A percentile compares a stretch with the other conserved stretches of the same genome.
phyloP scores from a whole-genome alignment of 2,113 vertebrate species.

The Pyrgilauda ruficollis region DNA sequence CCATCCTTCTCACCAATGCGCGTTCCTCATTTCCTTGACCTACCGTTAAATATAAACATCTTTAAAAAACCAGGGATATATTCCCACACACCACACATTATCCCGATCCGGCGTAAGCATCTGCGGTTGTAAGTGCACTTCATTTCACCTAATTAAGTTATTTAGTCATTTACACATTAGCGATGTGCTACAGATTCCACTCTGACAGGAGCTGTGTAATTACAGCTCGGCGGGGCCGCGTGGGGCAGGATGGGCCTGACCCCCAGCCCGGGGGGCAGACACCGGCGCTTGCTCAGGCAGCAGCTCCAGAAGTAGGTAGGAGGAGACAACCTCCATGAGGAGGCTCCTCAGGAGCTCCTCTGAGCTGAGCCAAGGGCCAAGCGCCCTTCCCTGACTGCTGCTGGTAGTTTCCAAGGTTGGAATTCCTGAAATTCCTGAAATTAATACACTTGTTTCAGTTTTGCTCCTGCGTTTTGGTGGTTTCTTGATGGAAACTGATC shows the following conservation, averaged over 20 bases:
- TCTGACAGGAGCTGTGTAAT: constrained; percentile 72
- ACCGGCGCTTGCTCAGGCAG: too few relatives aligned
- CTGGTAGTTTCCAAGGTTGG: neutral
- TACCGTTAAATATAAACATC: neutral
- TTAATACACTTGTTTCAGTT: neutral
- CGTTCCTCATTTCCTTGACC: constrained; percentile 47
- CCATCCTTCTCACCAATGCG: neutral
- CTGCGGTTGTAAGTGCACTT: constrained; percentile 75
- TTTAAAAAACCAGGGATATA: neutral
- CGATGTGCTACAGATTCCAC: constrained; percentile 62
- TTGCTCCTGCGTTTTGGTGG: neutral
- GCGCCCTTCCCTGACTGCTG: neutral
- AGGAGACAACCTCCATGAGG: too few relatives aligned
- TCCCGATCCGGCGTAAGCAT: constrained; percentile 68
- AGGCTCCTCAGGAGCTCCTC: neutral
- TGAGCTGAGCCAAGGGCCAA: neutral
- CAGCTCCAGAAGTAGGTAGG: too few relatives aligned
- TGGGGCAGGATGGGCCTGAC: constrained; percentile 52
- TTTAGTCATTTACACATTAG: constrained; percentile 81
- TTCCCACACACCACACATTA: constrained; percentile 51
- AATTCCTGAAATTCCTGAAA: neutral
- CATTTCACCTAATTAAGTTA: constrained; percentile 79
- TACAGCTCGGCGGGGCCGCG: constrained; percentile 54
- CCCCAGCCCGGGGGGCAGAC: constrained; percentile 19
- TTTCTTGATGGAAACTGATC: neutral